phyloP scores from a whole-genome alignment of 2,888 invertebrate species.

The Orchesella flavescens region DNA sequence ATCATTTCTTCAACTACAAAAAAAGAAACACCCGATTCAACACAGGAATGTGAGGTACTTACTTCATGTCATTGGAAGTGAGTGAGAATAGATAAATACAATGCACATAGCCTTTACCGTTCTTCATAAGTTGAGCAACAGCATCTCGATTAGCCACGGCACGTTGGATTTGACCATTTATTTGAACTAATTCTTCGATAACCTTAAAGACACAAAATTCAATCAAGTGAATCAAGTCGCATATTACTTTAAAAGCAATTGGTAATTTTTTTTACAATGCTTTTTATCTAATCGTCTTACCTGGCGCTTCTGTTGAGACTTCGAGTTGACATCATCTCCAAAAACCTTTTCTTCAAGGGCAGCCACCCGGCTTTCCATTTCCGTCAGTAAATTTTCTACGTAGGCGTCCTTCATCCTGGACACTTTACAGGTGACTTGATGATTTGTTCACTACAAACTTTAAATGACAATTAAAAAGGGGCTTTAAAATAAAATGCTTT shows the following conservation, averaged over 20 bases:
- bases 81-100: neutral
- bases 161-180: slow-evolving; percentile 71
- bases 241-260: neutral
- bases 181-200: slow-evolving; percentile 69
- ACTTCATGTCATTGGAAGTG: too few relatives aligned
- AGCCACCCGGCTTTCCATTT: slow-evolving; percentile 68
- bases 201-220: slow-evolving; percentile 53
- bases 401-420: slow-evolving; percentile 56
- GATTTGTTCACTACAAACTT: neutral
- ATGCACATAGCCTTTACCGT: too few relatives aligned
- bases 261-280: too few relatives aligned
- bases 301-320: slow-evolving; percentile 70
- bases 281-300: slow-evolving; percentile 52
- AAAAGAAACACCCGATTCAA: too few relatives aligned
- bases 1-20: slow-evolving; percentile 70
- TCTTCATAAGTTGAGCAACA: slow-evolving; percentile 68
- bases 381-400: slow-evolving; percentile 48
- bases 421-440: neutral
- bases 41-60: too few relatives aligned
- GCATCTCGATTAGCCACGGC: slow-evolving; percentile 69
- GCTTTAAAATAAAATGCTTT: too few relatives aligned
- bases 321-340: slow-evolving; percentile 70
- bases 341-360: slow-evolving; percentile 67
- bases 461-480: slow-evolving; percentile 19
- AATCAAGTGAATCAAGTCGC: neutral